phyloP scores from a whole-genome alignment of 2,113 vertebrate genomes.

The Oryzias curvinotus region DNA sequence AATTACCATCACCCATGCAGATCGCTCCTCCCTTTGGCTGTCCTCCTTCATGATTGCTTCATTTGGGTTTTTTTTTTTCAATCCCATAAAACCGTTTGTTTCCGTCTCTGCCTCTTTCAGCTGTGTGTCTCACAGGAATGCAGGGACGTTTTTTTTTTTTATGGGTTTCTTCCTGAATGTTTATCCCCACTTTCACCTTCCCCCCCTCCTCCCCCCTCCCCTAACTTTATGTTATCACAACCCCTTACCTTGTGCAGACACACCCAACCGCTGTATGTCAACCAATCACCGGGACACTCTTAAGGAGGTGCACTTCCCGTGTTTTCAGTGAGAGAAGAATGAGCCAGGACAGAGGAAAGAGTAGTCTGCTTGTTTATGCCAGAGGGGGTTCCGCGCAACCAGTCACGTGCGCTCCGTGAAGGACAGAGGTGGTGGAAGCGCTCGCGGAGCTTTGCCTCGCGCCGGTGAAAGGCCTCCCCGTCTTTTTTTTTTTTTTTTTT shows the following conservation, averaged over 20 bases:
- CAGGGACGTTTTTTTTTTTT: constrained; percentile 32
- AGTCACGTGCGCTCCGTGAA: constrained; percentile 14
- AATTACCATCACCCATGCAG: constrained; percentile 1
- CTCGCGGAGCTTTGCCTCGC: constrained; percentile 1
- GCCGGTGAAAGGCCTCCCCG: constrained; percentile 17
- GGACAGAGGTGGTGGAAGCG: constrained; percentile 22
- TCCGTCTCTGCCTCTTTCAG: constrained; percentile 3
- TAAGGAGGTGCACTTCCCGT: constrained; percentile 76
- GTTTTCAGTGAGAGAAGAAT: constrained; percentile 53
- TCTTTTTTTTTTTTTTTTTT: too few species aligned
- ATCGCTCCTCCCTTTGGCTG: constrained; percentile 4
- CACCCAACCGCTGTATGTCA: constrained; percentile 62
- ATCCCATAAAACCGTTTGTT: constrained; percentile 8
- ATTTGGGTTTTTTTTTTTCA: constrained; percentile 10
- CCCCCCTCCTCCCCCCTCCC: constrained; percentile 50
- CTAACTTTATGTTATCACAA: constrained; percentile 27
- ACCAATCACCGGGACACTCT: constrained; percentile 70
- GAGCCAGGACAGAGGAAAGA: constrained; percentile 42
- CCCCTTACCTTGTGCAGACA: constrained; percentile 64
- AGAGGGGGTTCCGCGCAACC: constrained; percentile 24
- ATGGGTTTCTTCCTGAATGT: constrained; percentile 5
- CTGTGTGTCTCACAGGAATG: constrained; percentile 14
- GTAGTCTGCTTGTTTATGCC: constrained; percentile 18
- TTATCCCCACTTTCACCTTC: constrained; percentile 24
- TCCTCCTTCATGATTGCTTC: constrained; percentile 28